These are phyloP conservation scores for Tortrix viridana DNA, from an alignment of 2,888 invertebrate genomes.

Conservation along the genomic window DNA sequence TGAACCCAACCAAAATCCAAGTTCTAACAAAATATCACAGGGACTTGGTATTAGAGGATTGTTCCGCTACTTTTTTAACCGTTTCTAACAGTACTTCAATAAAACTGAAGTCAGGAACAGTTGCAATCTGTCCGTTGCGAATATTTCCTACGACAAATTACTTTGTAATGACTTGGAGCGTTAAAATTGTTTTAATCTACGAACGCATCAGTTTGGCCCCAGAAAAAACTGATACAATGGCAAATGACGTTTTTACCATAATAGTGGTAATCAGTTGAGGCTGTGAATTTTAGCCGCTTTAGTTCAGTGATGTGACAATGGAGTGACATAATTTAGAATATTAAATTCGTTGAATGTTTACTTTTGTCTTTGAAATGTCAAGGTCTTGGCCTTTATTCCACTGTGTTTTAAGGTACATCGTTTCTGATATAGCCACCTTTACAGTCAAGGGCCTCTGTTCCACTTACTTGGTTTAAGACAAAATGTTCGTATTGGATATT, in stretches of 20 bases:
- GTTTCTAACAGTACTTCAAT: background rate
- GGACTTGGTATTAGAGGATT: no score
- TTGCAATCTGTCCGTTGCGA: conserved; percentile 3
- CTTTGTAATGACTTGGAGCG: conserved; percentile 21
- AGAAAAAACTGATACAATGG: conserved; percentile 13
- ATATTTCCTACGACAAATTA: conserved; percentile 16
- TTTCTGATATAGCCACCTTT: no score
- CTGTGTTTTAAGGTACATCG: no score
- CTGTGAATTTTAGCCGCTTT: conserved; percentile 1
- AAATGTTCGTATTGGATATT: no score
- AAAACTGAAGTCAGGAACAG: conserved; percentile 1
- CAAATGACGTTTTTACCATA: conserved; percentile 11
- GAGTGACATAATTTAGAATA: background rate
- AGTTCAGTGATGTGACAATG: conserved; percentile 1
- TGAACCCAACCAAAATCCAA: no score
- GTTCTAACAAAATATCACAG: no score
- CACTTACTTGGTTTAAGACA: no score
- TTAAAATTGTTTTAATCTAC: conserved; percentile 22
- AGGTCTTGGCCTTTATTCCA: no score
- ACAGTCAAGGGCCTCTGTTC: no score
- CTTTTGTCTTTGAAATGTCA: background rate
- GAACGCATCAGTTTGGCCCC: conserved; percentile 5
- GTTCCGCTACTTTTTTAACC: no score
- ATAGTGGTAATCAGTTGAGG: conserved; percentile 2
- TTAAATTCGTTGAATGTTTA: background rate